These are phyloP conservation scores for Mycetomoellerius zeteki DNA, from an alignment of 1,140 invertebrate species.

Conservation along the genomic window DNA sequence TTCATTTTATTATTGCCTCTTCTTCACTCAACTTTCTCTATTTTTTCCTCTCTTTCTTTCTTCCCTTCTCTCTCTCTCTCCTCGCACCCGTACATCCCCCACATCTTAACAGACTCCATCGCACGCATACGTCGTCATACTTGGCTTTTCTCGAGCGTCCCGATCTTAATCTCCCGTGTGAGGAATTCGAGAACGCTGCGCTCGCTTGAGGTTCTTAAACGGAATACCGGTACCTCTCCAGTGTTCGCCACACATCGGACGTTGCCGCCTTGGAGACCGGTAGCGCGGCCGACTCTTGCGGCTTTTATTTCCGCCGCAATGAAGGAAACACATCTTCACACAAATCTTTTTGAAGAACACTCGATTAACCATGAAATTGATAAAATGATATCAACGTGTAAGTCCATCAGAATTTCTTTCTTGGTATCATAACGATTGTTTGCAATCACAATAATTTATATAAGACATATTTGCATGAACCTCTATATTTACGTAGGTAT, in stretches of 20 bases:
- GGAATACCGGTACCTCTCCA: conserved; percentile 59
- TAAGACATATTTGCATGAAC: neutral
- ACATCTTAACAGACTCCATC: conserved; percentile 66
- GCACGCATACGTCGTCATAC: conserved; percentile 67
- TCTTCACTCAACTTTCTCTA: neutral
- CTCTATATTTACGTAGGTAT: neutral
- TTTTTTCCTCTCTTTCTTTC: conserved; percentile 49
- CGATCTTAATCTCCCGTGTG: conserved; percentile 78
- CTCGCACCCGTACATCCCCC: neutral
- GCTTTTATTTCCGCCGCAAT: conserved; percentile 55
- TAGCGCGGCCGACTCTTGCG: conserved; percentile 54
- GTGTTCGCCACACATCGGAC: conserved; percentile 59
- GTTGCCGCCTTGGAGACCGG: conserved; percentile 62
- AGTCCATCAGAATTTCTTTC: neutral
- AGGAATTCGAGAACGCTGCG: conserved; percentile 78
- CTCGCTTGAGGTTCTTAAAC: conserved; percentile 52
- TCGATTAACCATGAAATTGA: conserved; percentile 15
- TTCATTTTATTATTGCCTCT: conserved; percentile 41
- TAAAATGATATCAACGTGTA: neutral
- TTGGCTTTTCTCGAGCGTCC: conserved; percentile 69
- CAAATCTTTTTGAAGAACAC: neutral
- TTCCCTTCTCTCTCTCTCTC: conserved; percentile 19
- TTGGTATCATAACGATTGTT: no score
- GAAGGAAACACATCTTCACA: neutral
- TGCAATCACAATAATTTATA: neutral